phyloP scores from a whole-genome alignment of 2,113 vertebrate species.

The Zosterops japonicus region DNA sequence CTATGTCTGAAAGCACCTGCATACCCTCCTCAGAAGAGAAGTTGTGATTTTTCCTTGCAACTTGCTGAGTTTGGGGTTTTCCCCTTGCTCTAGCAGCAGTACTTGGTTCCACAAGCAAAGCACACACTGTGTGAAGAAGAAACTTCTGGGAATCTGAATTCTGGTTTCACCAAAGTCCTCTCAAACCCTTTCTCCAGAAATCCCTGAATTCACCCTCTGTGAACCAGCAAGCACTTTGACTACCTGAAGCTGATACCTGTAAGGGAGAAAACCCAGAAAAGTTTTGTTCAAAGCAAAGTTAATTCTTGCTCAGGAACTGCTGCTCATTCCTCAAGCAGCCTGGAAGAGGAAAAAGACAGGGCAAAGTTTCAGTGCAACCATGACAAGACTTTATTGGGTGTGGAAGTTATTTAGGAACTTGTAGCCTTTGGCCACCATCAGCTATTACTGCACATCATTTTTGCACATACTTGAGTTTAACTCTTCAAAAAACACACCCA shows the following conservation, averaged over 20 bases:
- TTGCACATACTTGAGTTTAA: background rate
- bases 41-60: fast-evolving
- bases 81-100: background rate
- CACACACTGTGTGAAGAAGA: background rate
- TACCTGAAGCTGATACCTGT: background rate
- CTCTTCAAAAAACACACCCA: background rate
- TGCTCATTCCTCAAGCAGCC: background rate
- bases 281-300: background rate
- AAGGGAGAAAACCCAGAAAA: background rate
- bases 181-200: background rate
- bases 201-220: background rate
- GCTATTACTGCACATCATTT: background rate
- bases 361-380: background rate
- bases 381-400: background rate
- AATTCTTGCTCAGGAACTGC: background rate
- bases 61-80: background rate
- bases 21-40: background rate
- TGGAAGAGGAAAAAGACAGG: background rate
- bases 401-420: background rate
- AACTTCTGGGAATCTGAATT: background rate
- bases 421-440: background rate
- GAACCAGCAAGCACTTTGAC: background rate
- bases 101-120: background rate
- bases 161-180: background rate
- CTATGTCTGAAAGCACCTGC: background rate